Evolutionary conservation across 2,888 invertebrate genomes (phyloP), one percentile per base, ranked within the genome.

Genomic region (Callinectes sapidus): DNA sequence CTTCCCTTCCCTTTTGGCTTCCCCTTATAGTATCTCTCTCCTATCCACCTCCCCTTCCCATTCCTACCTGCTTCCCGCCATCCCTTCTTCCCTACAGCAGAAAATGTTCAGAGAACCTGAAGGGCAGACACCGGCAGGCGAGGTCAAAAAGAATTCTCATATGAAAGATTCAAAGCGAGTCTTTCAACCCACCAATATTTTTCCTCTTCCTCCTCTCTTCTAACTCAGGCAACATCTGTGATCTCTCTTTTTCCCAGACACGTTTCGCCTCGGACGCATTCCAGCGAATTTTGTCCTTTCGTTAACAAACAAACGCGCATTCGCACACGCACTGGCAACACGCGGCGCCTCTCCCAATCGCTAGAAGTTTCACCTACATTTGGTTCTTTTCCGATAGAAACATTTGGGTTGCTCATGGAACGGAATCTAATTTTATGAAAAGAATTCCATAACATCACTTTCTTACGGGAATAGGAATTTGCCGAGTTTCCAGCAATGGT

Each of bases 101-200:
- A 61, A 61, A 61, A 61, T 61, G 61, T 61, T 61, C 23, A 10
- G 2, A 61, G 61, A 18, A 61, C 61, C 61, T 61, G 61, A 18
- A 61, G 61, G 61, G 61, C 61, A 48, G 48, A 48, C 48, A 48
- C 48, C 48, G 48, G 48, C 48, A 48, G 61, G 61, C 18, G 61
- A 61, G 61, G 61, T 61, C 61, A 61, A 61, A 61, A 61, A 61
- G 61, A 61, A 61, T 61, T 23, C 61, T 61, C 23, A 61, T 61
- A 61, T 61, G 61, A 61, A 61, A 61, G 61, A 61, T 61, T 61
- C 61, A 61, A 61, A 61, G 23, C 61, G 61, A 61, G 61, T 61
- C 61, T 61, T 61, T 61, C 61, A 61, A 61, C 61, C 61, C 61
- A 61, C 61, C 61, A 61, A 61, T 61, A 61, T 61, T 61, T 61